Evolutionary conservation across 2,113 vertebrate genomes (phyloP), one percentile per base, ranked within the genome.

Genomic region (Eolophus roseicapilla): DNA sequence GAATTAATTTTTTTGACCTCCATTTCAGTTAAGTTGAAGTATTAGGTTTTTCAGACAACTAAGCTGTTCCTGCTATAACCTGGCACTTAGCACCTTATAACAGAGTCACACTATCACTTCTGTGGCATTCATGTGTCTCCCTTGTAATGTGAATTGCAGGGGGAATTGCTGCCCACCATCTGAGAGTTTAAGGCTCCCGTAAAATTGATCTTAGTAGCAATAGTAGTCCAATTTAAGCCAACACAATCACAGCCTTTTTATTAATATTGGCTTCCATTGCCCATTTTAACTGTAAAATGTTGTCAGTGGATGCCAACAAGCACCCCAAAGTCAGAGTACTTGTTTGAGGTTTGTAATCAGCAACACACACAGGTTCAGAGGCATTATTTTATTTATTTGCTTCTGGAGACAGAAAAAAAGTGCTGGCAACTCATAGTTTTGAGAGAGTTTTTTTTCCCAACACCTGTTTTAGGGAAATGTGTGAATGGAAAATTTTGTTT

Each of bases 1-100:
- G 77, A 91, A 96, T 96, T 93, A 82, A 91, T 91, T 94, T 94
- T 94, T 95, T 91, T 96, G 83, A 93, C 92, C 91, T 96, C 92
- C 67, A 89, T 96, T 95, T 89, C 88, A 62, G 93, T 81, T 93
- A 27, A 81, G 83, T 71, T 91, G 86, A 94, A 83, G 80, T 39
- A 91, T 91, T 78, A 25, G 90, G 41, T 65, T 93, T 59, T 91
- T 79, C 76, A 86, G 92, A 68, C 68, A 88, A 31, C 59, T n/a
- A 31, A 86, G 73, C 74, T 79, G 65, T 27, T 88, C 80, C 21
- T 87, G 57, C 52, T 89, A 4, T 65, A 78, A 68, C 39, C 57
- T 62, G 69, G 57, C 47, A 41, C 62, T 75, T 75, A 52, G 60
- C 55, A 80, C 39, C 64, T 39, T 70, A 4, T 43, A 70, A 20